phyloP scores from a whole-genome alignment of 2,888 invertebrate genomes.

The Conops quadrifasciatus region DNA sequence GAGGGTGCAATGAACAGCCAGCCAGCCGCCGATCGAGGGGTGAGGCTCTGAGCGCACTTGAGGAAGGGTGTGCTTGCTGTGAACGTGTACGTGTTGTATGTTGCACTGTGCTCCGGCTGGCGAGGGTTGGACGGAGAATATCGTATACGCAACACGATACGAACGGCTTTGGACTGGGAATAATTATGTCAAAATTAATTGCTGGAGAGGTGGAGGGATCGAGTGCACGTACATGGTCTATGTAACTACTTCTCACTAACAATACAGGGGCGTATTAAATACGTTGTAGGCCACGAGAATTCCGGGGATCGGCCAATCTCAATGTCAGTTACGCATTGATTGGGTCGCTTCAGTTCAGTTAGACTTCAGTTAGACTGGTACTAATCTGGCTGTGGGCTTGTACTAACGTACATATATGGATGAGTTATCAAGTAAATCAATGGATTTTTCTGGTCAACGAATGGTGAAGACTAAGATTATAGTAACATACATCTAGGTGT shows the following conservation, averaged over 20 bases:
- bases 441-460: too few relatives aligned
- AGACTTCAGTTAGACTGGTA: too few relatives aligned
- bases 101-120: background rate
- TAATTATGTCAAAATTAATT: constrained; percentile 12
- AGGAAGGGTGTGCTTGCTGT: background rate
- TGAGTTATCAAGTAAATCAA: too few relatives aligned
- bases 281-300: background rate
- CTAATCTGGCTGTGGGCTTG: too few relatives aligned
- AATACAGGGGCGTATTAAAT: background rate
- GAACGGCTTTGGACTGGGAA: constrained; percentile 12
- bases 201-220: background rate
- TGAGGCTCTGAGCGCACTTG: background rate
- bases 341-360: too few relatives aligned
- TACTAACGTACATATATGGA: too few relatives aligned
- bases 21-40: background rate
- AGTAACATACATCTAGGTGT: too few relatives aligned
- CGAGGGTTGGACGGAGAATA: constrained; percentile 10
- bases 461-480: too few relatives aligned
- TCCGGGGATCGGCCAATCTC: too few relatives aligned
- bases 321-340: too few relatives aligned
- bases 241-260: too few relatives aligned
- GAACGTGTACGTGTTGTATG: constrained; percentile 1
- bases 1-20: constrained; percentile 33
- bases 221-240: background rate
- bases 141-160: background rate